phyloP scores from a whole-genome alignment of 2,888 invertebrate species.

The Dyspetes luteomarginatus region DNA sequence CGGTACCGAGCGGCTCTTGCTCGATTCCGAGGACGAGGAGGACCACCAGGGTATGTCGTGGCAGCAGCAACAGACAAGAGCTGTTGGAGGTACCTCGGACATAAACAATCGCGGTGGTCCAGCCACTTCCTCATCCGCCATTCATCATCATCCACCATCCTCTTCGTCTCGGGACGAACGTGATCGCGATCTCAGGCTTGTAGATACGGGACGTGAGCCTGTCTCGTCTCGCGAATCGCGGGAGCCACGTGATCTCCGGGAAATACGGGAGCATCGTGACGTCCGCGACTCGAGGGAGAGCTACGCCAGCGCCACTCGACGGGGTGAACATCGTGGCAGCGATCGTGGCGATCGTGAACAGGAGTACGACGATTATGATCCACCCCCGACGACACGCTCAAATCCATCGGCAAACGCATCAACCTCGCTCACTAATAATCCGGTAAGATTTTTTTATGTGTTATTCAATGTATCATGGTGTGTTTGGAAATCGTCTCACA shows the following conservation, averaged over 20 bases:
- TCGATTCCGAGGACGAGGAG: slow-evolving; percentile 82
- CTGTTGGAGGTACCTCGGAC: slow-evolving; percentile 47
- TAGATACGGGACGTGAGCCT: slow-evolving; percentile 51
- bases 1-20: slow-evolving; percentile 83
- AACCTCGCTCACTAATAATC: slow-evolving; percentile 76
- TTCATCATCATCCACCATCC: slow-evolving; percentile 44
- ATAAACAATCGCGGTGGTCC: too few species aligned
- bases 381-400: slow-evolving; percentile 69
- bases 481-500: too few species aligned
- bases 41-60: slow-evolving; percentile 81
- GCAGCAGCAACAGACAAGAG: slow-evolving; percentile 70
- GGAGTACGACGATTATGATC: slow-evolving; percentile 77
- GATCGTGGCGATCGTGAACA: slow-evolving; percentile 68
- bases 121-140: slow-evolving; percentile 47
- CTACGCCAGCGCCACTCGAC: slow-evolving; percentile 66
- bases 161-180: slow-evolving; percentile 73
- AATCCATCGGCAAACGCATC: slow-evolving; percentile 66
- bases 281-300: slow-evolving; percentile 73
- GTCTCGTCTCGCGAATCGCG: slow-evolving; percentile 70
- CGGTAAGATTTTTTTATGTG: slow-evolving; percentile 74
- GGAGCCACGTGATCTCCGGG: slow-evolving; percentile 72
- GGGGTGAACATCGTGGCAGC: slow-evolving; percentile 49
- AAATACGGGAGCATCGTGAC: slow-evolving; percentile 76
- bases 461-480: too few species aligned
- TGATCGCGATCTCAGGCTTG: slow-evolving; percentile 72